phyloP scores from a whole-genome alignment of 2,888 invertebrate species.

The Synergus itoensis region DNA sequence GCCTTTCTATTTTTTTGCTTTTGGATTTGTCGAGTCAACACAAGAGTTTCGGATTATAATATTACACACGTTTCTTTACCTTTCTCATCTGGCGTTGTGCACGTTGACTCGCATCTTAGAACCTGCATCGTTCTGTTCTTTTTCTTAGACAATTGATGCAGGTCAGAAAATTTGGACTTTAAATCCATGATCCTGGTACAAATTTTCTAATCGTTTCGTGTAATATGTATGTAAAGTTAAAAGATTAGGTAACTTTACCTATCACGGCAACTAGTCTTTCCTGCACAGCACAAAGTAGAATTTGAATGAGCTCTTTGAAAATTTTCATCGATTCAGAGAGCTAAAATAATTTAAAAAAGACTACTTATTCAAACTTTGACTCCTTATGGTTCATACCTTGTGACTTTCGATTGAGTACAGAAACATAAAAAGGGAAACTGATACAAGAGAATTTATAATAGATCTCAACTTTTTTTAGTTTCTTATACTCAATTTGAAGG shows the following conservation, averaged over 20 bases:
- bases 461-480: conserved; percentile 6
- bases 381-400: background rate
- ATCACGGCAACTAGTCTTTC: conserved; percentile 28
- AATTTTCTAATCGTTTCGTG: conserved; percentile 7
- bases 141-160: conserved; percentile 40
- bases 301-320: background rate
- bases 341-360: background rate
- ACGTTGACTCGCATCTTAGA: conserved; percentile 22
- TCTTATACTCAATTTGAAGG: conserved; percentile 41
- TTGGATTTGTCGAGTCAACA: conserved; percentile 26
- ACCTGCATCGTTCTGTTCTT: conserved; percentile 34
- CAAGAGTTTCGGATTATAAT: conserved; percentile 30
- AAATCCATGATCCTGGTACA: conserved; percentile 15
- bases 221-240: conserved; percentile 35
- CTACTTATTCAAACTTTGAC: background rate
- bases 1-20: conserved; percentile 41
- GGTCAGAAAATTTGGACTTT: conserved; percentile 12
- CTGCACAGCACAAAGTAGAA: conserved; percentile 14
- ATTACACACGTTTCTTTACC: conserved; percentile 21
- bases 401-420: background rate
- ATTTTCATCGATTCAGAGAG: background rate
- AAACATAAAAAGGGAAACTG: conserved; percentile 15
- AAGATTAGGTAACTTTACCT: conserved; percentile 14
- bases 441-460: background rate
- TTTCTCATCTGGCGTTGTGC: conserved; percentile 11